Evolutionary conservation across 30 jellyfish, hydroid and myxozoan species (phyloP).

Genomic region (Phacellophora camtschatica): DNA sequence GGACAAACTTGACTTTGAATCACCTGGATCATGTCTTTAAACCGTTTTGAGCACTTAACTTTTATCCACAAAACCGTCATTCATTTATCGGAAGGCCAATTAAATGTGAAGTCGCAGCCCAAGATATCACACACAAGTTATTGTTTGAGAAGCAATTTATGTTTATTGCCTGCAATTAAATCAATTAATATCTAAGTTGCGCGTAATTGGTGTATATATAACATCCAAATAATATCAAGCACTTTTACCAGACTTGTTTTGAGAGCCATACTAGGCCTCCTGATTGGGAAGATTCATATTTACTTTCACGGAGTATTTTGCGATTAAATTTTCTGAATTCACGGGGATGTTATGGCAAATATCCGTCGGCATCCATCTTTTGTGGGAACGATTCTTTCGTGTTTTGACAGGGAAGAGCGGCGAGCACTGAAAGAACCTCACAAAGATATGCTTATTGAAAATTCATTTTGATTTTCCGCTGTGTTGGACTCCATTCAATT

Average conservation of each 20-base stretch:
- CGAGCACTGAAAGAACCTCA: conserved; percentile 38
- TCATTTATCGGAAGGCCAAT: too few species aligned
- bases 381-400: conserved; percentile 30
- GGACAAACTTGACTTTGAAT: too few species aligned
- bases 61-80: too few species aligned
- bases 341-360: conserved; percentile 39
- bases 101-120: conserved; percentile 15
- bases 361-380: conserved; percentile 4
- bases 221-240: not conserved
- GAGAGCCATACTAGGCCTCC: too few species aligned
- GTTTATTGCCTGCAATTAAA: conserved; percentile 64
- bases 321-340: not conserved
- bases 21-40: too few species aligned
- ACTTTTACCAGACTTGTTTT: too few species aligned
- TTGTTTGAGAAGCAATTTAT: too few species aligned
- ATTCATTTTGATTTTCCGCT: conserved; percentile 76
- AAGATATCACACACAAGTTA: not conserved
- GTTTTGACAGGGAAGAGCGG: conserved; percentile 58
- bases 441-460: conserved; percentile 56
- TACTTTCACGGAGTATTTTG: not conserved
- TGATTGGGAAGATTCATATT: too few species aligned
- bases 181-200: conserved; percentile 50
- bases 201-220: conserved; percentile 26
- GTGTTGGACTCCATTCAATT: conserved; percentile 68
- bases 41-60: too few species aligned